A percentile compares a stretch with the other conserved stretches of the same genome.
phyloP scores from a whole-genome alignment of 37 sponge, comb jelly and placozoan species.

The Aplysina aerophoba region DNA sequence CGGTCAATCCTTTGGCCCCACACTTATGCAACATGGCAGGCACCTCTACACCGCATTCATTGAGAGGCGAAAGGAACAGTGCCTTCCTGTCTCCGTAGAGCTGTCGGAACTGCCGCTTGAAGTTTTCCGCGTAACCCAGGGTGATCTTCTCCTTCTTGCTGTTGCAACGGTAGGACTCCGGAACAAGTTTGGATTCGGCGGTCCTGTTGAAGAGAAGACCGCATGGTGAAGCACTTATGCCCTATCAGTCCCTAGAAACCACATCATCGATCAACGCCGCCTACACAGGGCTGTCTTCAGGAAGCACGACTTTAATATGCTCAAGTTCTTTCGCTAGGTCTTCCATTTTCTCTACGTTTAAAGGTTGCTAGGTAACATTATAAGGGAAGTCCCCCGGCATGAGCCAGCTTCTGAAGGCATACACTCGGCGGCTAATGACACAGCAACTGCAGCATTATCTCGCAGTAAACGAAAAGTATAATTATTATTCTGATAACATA shows the following conservation, averaged over 20 bases:
- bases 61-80: slow-evolving; percentile 82
- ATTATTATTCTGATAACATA: no score
- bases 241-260: no score
- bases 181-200: slow-evolving; percentile 8
- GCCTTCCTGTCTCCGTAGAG: slow-evolving; percentile 95
- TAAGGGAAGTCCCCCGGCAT: no score
- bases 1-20: no score
- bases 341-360: slow-evolving; percentile 5
- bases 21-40: not conserved
- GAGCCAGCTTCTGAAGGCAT: no score
- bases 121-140: slow-evolving; percentile 86
- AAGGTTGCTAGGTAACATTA: no score
- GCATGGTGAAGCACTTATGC: no score
- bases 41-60: slow-evolving; percentile 86
- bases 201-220: no score
- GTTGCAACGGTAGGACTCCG: slow-evolving; percentile 78
- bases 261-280: not conserved
- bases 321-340: slow-evolving; percentile 9
- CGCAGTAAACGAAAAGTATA: no score
- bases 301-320: slow-evolving; percentile 7
- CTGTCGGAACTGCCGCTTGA: slow-evolving; percentile 87
- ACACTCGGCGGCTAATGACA: no score
- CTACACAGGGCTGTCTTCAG: not conserved
- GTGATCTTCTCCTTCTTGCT: slow-evolving; percentile 77
- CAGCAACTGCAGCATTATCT: no score